Evolutionary conservation across 1,140 invertebrate species (phyloP).

Genomic region (Brevipalpus yothersi): DNA sequence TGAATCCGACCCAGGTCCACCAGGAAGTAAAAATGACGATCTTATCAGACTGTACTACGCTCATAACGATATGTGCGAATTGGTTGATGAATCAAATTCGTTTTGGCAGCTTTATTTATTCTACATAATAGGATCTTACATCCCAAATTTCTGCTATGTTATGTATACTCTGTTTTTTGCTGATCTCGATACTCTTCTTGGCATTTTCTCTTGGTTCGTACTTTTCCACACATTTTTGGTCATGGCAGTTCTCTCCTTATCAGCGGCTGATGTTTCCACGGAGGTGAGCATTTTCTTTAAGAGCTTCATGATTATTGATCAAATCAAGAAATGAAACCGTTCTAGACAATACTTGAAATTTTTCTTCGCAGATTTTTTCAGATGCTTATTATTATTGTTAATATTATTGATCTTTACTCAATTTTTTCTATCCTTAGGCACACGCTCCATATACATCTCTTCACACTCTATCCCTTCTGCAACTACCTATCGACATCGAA

Average conservation of each 20-base stretch:
- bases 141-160: conserved; percentile 9
- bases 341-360: background rate
- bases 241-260: conserved; percentile 7
- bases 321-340: no score
- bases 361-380: background rate
- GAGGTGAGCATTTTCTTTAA: conserved; percentile 2
- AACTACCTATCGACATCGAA: conserved; percentile 11
- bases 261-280: conserved; percentile 9
- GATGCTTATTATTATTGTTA: no score
- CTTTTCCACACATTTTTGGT: conserved; percentile 8
- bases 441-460: conserved; percentile 11
- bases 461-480: conserved; percentile 10
- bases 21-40: conserved; percentile 5
- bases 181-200: conserved; percentile 8
- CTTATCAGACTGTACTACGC: conserved; percentile 9
- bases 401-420: no score
- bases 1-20: conserved; percentile 8
- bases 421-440: conserved; percentile 4
- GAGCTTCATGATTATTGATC: no score
- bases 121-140: conserved; percentile 10
- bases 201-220: conserved; percentile 8
- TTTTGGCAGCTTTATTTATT: conserved; percentile 11
- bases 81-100: conserved; percentile 10
- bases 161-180: conserved; percentile 11
- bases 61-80: conserved; percentile 11